Evolutionary conservation across 2,888 invertebrate genomes (phyloP), one percentile per base, ranked within the genome.

Genomic region (Apomyelois bistriatella): DNA sequence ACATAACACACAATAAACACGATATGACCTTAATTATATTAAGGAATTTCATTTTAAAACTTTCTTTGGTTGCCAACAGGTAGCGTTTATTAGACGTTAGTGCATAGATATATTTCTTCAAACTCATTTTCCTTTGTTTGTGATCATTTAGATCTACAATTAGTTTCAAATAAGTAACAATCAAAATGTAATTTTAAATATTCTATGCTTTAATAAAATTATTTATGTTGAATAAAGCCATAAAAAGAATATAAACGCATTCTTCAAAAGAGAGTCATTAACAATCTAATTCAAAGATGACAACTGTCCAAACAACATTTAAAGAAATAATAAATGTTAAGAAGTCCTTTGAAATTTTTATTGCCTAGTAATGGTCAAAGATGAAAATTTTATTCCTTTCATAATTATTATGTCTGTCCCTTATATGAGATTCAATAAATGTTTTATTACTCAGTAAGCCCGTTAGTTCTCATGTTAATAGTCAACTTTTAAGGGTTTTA

Each of bases 1-100:
- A 55, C 52, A 59, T 22, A 61, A 58, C 59, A 58, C 54, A 53
- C 53, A 36, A 22, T 2, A 3, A n/a, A n/a, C 5, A 22, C 22
- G 41, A 49, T 53, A 55, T 60, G 60, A 56, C 60, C 59, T 60
- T 64, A 61, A 64, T 64, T 60, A 61, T 41, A 37, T 48, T 56
- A 57, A 55, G 56, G 58, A 54, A 58, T 61, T 60, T 58, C 56
- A 60, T 59, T 61, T 63, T 56, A 36, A 38, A 10, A 16, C 47
- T 15, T 47, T 16, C 47, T n/a, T 37, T 7, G n/a, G n/a, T n/a
- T n/a, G 22, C n/a, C 13, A 12, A 30, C 8, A 13, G 12, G 17
- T 22, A 38, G 0, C 13, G 0, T 38, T 36, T 36, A 6, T 13
- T 6, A 38, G 13, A 36, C 10, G 10, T 10, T 38, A 38, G 4